phyloP scores from a whole-genome alignment of 2,797 vertebrate species.

The Myotis planiceps region DNA sequence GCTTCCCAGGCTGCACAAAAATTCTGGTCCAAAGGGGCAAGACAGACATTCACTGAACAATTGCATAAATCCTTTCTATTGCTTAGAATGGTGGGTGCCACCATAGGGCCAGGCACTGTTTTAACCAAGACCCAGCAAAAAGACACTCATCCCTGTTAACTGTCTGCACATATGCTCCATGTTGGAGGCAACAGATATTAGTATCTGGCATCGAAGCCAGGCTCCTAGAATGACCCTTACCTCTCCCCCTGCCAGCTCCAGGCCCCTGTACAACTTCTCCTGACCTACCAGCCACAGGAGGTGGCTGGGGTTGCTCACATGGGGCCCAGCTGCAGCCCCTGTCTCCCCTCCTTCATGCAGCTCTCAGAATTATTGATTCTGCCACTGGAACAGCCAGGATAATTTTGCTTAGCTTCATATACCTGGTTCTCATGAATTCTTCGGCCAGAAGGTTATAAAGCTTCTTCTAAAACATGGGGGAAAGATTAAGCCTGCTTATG shows the following conservation, averaged over 20 bases:
- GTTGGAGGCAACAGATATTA: neutral
- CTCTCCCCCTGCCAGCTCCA: neutral
- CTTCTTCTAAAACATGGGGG: slow-evolving; percentile 83
- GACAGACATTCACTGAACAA: neutral
- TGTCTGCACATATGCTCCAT: neutral
- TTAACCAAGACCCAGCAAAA: neutral
- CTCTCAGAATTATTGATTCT: slow-evolving; percentile 79
- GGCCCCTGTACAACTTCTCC: neutral
- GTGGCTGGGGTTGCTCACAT: neutral
- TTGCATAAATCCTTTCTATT: neutral
- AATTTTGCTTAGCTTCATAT: slow-evolving; percentile 85
- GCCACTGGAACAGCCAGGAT: slow-evolving; percentile 71
- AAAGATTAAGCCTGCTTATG: slow-evolving; percentile 84
- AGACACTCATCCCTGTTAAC: neutral
- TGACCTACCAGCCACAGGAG: neutral
- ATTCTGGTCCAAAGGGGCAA: neutral
- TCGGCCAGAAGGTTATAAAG: slow-evolving; percentile 84
- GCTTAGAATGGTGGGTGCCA: neutral
- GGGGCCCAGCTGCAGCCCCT: neutral
- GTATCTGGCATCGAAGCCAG: neutral
- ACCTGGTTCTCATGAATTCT: slow-evolving; percentile 81
- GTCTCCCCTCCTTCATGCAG: neutral
- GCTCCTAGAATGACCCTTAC: neutral
- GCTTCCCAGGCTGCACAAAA: neutral
- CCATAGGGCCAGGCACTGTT: neutral